Evolutionary conservation across 1,140 invertebrate genomes (phyloP), one percentile per base, ranked within the genome.

Genomic region (Chelonus insularis): DNA sequence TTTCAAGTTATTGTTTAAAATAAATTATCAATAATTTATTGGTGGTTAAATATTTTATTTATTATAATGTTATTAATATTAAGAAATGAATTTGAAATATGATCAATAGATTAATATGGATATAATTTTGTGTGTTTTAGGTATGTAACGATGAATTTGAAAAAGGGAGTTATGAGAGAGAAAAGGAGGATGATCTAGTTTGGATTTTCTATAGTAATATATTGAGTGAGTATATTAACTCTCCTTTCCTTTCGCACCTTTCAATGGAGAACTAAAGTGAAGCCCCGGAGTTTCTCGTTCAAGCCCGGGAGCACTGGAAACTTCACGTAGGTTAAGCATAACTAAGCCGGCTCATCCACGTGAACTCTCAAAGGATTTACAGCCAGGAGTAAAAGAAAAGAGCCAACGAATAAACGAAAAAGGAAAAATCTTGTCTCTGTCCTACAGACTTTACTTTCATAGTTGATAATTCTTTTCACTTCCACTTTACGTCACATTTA

Each of bases 341-440:
- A 67, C 59, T 67, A 67, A 67, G 59, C 65, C 59, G 65, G 65
- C 62, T 67, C 57, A 67, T 32, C 62, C 58, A 39, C 50, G 45
- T 58, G 43, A 59, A 64, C 59, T 64, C 59, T 39, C 62, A 14
- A 34, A 60, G 55, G 62, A 63, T 64, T 67, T 64, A 23, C 29
- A 57, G 56, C 47, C 18, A 58, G 25, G 34, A 18, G 47, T 20
- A 23, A 39, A 47, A 7, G 39, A 9, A 23, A 34, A 23, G 16
- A 48, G 32, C 9, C 8, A 14, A 39, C 37, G 21, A n/a, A 23
- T 29, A 21, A 39, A 23, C 32, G 9, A 43, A 3, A 29, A n/a
- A 25, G n/a, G 48, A 32, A 51, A 51, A 51, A 25, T 25, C 14
- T 23, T 34, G 48, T 51, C 29, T 9, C 6, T 56, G 47, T 43